Conservation (phyloP, 1,140 invertebrate species). For the Lepidurus arcticus region DNA sequence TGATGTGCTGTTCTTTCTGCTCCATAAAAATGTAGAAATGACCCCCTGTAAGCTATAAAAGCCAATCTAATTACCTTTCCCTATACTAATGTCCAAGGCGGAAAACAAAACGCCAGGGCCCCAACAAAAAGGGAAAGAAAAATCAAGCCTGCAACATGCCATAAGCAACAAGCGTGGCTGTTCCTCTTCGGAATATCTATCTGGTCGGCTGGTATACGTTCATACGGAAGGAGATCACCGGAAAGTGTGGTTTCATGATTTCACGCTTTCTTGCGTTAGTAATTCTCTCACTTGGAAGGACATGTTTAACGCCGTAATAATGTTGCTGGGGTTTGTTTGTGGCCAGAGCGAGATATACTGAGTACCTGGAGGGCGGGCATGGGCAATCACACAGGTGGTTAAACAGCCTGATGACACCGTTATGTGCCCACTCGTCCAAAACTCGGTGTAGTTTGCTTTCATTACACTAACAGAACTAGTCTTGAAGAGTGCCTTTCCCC, state of each 20-base stretch:
- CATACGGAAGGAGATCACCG: neutral
- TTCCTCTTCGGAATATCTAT: neutral
- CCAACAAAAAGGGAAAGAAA: neutral
- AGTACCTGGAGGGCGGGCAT: slow-evolving; percentile 13
- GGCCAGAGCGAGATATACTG: neutral
- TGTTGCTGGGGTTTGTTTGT: slow-evolving; percentile 11
- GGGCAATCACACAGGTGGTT: slow-evolving; percentile 17
- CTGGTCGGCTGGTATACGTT: neutral
- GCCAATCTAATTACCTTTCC: slow-evolving; percentile 15
- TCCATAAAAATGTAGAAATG: slow-evolving; percentile 1
- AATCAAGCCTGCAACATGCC: neutral
- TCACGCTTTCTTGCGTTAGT: neutral
- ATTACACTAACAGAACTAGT: neutral
- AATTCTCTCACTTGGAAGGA: slow-evolving; percentile 19
- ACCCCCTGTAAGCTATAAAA: slow-evolving; percentile 8
- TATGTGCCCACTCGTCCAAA: neutral
- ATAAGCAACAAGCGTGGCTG: neutral
- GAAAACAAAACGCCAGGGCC: neutral
- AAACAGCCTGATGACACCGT: slow-evolving; percentile 3
- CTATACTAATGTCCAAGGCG: neutral
- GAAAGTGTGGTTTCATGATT: slow-evolving; percentile 19
- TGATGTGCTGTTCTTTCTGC: slow-evolving; percentile 10
- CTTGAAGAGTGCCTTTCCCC: neutral
- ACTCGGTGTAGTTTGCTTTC: neutral
- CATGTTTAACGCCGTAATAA: slow-evolving; percentile 11